Base-by-base conservation (phyloP, 2,113 vertebrate genomes). In the Clupea harengus region DNA sequence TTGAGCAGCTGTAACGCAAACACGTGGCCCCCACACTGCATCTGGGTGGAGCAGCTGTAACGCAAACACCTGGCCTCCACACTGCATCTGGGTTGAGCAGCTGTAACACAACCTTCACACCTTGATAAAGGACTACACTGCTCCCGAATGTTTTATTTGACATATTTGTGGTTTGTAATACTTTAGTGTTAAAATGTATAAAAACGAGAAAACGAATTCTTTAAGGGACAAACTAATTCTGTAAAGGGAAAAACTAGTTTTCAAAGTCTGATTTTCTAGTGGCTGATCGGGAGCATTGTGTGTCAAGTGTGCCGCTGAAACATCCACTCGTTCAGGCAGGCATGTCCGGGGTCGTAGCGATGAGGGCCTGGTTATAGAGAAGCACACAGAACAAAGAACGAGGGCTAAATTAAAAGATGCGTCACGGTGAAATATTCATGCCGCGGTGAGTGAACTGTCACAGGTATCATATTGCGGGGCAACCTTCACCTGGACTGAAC, bases 381-480 rank as follows among this genome's bases (percentile, higher is more conserved):
- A 46, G 75, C 72, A 75, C 22, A 84, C 32, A 78, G 46, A 28
- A 86, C 54, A 78, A 86, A 86, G 64, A 88, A 67, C 6, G 54
- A 2, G 85, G 83, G 88, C 54, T 28, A 81, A 89, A 81, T 11
- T 50, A 88, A 89, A 87, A 92, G 89, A 88, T 91, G 89, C 47
- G 81, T 44, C 82, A 46, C 50, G 52, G 89, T 94, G 88, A 92
- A 94, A 92, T 92, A 94, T 92, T 93, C 47, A 93, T 94, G 91
- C 85, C 85, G 82, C 50, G 84, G 78, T 87, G 92, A 92, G 91
- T 92, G 86, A 92, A 67, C 88, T 92, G 90, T 93, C 92, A 92
- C 85, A 57, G 87, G 91, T 93, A 90, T 95, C 94, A 91, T 88
- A 91, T 94, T 90, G 83, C 93, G 82, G 64, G 86, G 86, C 64